Evolutionary conservation across 1,140 invertebrate genomes (phyloP), one percentile per base, ranked within the genome.

Genomic region (Cataglyphis hispanica): DNA sequence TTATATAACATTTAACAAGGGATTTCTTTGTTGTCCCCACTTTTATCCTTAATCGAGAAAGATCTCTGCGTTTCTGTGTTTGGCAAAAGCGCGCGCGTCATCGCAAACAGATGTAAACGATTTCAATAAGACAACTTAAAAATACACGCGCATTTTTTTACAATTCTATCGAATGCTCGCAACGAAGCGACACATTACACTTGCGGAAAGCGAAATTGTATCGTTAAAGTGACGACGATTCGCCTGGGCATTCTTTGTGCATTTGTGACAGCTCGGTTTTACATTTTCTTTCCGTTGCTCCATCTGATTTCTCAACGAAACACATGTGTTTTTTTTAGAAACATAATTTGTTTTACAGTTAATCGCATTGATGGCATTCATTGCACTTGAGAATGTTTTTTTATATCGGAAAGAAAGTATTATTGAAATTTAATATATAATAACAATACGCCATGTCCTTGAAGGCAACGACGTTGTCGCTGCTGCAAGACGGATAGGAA

Each of bases 1-100:
- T 80, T 80, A 69, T 69, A 22, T 80, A 80, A 80, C 77, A 80
- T 58, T 80, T 80, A 80, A 56, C 34, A 78, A 78, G 64, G 50
- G 63, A 50, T 34, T 53, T 11, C 13, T 34, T 50, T 19, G 27
- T 31, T 6, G 16, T 43, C 74, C 37, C 19, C n/a, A 13, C n/a
- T 31, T 31, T 31, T 50, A 43, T 34, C 27, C 60, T 78, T 78
- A 64, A 78, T 50, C 43, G 60, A 50, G 46, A 16, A 50, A 50
- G 19, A 78, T 78, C 16, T 63, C 75, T 34, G 43, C 1, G 40
- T n/a, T 60, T 22, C 7, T 27, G 25, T 43, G 63, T 13, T 56
- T 56, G 46, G 22, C 34, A 69, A 80, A 69, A 58, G 76, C 43
- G 43, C 60, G 60, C 10, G 13, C 61, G 63, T 46, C 31, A 4